Evolutionary conservation across 2,888 invertebrate genomes (phyloP).

Genomic region (Lasius fuliginosus): DNA sequence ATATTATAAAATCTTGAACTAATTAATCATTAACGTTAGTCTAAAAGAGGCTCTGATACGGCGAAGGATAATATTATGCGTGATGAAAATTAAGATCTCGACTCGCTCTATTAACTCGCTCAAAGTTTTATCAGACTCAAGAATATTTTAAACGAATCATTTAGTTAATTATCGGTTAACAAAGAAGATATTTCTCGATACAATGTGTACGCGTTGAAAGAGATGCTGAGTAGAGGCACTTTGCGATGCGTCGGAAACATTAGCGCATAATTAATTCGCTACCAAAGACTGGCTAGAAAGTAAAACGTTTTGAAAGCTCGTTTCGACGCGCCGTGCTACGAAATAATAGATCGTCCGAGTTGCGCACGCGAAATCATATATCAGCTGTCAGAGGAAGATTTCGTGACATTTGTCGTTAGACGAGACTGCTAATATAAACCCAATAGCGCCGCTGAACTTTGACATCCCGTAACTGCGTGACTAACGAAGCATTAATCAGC

Average conservation of each 20-base stretch:
- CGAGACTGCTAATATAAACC: constrained; percentile 52
- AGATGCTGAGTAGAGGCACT: neutral
- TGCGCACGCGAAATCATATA: constrained; percentile 22
- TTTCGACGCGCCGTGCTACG: neutral
- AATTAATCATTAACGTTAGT: neutral
- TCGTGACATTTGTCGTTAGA: constrained; percentile 57
- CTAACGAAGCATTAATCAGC: constrained; percentile 70
- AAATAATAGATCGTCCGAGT: constrained; percentile 34
- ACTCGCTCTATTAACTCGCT: neutral
- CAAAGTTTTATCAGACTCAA: constrained; percentile 2
- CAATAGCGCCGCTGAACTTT: constrained; percentile 64
- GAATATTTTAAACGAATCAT: neutral
- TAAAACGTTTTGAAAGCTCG: constrained; percentile 21
- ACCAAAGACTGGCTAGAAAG: constrained; percentile 15
- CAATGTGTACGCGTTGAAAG: neutral
- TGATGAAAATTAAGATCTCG: constrained; percentile 16
- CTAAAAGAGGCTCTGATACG: neutral
- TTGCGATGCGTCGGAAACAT: constrained; percentile 22
- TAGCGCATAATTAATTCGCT: constrained; percentile 22
- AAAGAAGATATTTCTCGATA: neutral
- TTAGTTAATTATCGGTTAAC: constrained; percentile 1
- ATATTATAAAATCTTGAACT: neutral
- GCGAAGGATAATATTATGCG: neutral
- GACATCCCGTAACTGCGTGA: constrained; percentile 56
- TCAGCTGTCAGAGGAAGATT: constrained; percentile 18